phyloP scores from a whole-genome alignment of 2,797 vertebrate genomes.

The Cetoscarus ocellatus region DNA sequence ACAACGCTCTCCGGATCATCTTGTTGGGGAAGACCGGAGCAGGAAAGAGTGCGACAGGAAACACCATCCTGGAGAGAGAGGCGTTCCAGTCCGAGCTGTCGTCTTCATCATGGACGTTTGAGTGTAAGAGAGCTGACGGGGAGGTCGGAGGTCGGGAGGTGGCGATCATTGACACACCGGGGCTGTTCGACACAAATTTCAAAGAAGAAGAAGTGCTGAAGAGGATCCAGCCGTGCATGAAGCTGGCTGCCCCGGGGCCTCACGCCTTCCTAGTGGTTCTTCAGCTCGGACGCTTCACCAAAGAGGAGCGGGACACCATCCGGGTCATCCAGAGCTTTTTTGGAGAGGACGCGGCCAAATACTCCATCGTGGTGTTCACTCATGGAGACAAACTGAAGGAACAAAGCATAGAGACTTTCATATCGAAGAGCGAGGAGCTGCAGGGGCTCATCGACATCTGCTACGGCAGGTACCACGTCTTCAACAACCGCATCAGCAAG shows the following conservation, averaged over 20 bases:
- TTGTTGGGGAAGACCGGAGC: constrained; percentile 62
- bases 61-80: constrained; percentile 56
- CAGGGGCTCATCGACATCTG: constrained; percentile 20
- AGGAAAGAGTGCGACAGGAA: constrained; percentile 64
- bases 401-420: constrained; percentile 54
- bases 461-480: constrained; percentile 52
- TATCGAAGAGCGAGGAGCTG: constrained; percentile 52
- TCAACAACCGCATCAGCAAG: constrained; percentile 45
- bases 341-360: constrained; percentile 27
- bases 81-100: constrained; percentile 52
- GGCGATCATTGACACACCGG: constrained; percentile 53
- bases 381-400: constrained; percentile 62
- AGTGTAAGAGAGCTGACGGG: constrained; percentile 36
- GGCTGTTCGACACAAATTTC: constrained; percentile 59
- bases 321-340: constrained; percentile 45
- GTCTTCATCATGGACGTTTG: constrained; percentile 49
- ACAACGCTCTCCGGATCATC: constrained; percentile 41
- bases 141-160: constrained; percentile 25
- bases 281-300: constrained; percentile 57
- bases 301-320: constrained; percentile 53
- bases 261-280: constrained; percentile 64
- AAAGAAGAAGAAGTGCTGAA: constrained; percentile 38
- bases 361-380: constrained; percentile 59
- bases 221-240: constrained; percentile 42
- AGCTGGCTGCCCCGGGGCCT: constrained; percentile 52